phyloP scores from a whole-genome alignment of 1,140 invertebrate species.

The Metaphire vulgaris region DNA sequence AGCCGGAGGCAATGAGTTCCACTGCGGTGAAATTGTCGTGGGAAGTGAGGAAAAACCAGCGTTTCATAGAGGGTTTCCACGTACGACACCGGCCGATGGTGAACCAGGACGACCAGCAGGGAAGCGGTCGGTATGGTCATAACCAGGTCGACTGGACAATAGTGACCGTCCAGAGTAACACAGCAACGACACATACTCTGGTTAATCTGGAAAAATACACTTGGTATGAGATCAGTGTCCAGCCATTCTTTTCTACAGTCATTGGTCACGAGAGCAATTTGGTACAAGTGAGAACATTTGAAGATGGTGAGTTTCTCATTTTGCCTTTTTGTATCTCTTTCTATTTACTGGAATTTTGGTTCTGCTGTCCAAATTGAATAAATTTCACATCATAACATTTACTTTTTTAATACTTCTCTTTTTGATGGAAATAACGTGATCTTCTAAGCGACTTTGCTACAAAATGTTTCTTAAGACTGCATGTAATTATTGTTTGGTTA shows the following conservation, averaged over 20 bases:
- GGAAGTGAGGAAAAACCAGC: slow-evolving; percentile 61
- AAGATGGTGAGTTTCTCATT: slow-evolving; percentile 47
- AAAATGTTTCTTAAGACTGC: too few relatives aligned
- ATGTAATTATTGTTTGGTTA: too few relatives aligned
- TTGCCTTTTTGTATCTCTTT: not conserved
- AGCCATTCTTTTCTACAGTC: slow-evolving; percentile 60
- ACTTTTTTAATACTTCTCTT: too few relatives aligned
- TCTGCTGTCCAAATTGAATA: too few relatives aligned
- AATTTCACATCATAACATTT: too few relatives aligned
- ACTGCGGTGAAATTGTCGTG: slow-evolving; percentile 75
- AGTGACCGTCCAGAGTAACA: slow-evolving; percentile 40
- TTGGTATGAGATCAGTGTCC: slow-evolving; percentile 67
- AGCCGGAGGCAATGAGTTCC: slow-evolving; percentile 69
- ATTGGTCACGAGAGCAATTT: slow-evolving; percentile 67
- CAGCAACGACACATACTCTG: slow-evolving; percentile 58
- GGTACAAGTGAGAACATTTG: slow-evolving; percentile 51
- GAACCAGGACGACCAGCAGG: slow-evolving; percentile 51
- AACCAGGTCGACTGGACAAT: slow-evolving; percentile 31
- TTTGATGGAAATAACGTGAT: too few relatives aligned
- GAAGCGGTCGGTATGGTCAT: slow-evolving; percentile 31
- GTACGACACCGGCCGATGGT: slow-evolving; percentile 73
- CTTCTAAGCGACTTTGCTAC: too few relatives aligned
- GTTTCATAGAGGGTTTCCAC: slow-evolving; percentile 76
- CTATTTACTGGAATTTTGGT: too few relatives aligned
- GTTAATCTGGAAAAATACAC: slow-evolving; percentile 72